These are phyloP conservation scores for Campoplex capitator DNA, from an alignment of 2,888 invertebrate species.

Conservation along the genomic window DNA sequence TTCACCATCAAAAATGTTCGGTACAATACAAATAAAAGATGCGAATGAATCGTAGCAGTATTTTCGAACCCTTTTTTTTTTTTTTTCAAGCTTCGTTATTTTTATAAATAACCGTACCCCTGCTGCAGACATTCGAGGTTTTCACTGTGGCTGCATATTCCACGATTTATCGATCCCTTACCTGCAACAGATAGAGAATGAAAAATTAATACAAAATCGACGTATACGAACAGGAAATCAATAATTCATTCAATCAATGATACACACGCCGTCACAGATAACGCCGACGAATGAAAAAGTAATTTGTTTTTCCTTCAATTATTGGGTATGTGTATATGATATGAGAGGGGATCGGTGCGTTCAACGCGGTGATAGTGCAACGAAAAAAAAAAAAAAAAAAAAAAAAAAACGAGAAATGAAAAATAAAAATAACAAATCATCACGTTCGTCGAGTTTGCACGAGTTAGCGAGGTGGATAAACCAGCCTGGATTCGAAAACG, in stretches of 20 bases:
- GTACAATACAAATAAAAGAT: not conserved
- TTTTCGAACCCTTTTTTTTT: not conserved
- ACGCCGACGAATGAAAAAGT: not conserved
- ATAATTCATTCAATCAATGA: conserved; percentile 28
- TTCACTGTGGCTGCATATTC: not conserved
- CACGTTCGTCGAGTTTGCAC: conserved; percentile 15
- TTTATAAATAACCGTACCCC: conserved; percentile 15
- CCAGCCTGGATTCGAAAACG: conserved; percentile 72
- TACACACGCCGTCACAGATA: not conserved
- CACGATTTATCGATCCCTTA: conserved; percentile 62
- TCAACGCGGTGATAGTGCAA: not conserved
- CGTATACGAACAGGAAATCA: conserved; percentile 5
- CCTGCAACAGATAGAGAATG: conserved; percentile 73
- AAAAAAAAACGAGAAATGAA: not conserved
- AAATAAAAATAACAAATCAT: conserved; percentile 25
- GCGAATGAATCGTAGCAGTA: not conserved
- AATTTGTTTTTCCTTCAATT: conserved; percentile 34
- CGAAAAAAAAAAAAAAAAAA: not conserved
- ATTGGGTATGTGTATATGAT: conserved; percentile 12
- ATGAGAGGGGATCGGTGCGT: conserved; percentile 15
- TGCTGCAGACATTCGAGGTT: conserved; percentile 1
- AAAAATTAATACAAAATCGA: conserved; percentile 36
- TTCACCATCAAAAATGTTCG: not conserved
- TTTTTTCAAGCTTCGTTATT: not conserved
- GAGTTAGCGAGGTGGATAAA: conserved; percentile 67